Conservation (phyloP, 2,888 invertebrate genomes). For the Philonicus albiceps region DNA sequence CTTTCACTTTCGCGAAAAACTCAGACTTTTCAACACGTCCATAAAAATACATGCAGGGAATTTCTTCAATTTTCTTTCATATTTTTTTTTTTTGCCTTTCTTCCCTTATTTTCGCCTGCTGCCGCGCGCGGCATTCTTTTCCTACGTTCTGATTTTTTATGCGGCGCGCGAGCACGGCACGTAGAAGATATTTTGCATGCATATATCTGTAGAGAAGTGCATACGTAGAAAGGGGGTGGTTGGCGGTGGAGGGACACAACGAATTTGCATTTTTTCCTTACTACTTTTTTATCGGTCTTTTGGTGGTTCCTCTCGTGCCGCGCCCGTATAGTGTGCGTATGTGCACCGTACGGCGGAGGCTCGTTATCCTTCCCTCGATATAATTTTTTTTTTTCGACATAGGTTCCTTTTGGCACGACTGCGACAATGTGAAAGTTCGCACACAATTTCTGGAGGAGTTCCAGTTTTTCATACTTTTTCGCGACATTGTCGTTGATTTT, state of each 20-base stretch:
- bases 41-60: slow-evolving; percentile 35
- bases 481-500: background rate
- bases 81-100: background rate
- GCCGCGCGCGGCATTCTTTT: background rate
- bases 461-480: background rate
- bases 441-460: background rate
- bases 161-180: background rate
- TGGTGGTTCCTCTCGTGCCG: background rate
- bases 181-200: background rate
- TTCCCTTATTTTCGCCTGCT: background rate
- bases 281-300: background rate
- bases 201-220: background rate
- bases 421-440: slow-evolving; percentile 20
- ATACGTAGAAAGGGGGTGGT: background rate
- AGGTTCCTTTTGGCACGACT: background rate
- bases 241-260: background rate
- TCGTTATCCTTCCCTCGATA: slow-evolving; percentile 16
- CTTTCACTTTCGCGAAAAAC: slow-evolving; percentile 39
- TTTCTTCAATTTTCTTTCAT: slow-evolving; percentile 32
- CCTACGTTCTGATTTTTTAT: background rate
- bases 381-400: background rate
- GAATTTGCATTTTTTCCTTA: slow-evolving; percentile 6
- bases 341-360: background rate
- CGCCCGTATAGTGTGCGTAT: slow-evolving; percentile 23
- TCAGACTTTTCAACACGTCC: slow-evolving; percentile 41